Base-by-base conservation (phyloP, 2,888 invertebrate genomes). In the Melanchra persicariae region DNA sequence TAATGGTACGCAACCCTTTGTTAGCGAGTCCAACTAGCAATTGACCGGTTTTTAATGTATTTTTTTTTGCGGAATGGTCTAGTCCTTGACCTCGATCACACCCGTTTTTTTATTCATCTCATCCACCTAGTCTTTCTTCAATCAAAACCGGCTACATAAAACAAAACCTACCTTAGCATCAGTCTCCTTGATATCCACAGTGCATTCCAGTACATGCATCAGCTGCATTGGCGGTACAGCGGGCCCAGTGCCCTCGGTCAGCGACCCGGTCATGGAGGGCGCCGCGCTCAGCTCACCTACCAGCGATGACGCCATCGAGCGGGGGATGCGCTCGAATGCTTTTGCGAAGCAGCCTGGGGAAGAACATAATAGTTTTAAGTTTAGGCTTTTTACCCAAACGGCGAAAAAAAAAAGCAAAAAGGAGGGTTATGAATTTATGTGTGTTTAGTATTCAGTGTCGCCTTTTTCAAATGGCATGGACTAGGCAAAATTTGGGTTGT, bases 101-200 rank as follows among this genome's bases (percentile, higher is more conserved):
- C n/a, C n/a, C n/a, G n/a, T n/a, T n/a, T n/a, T n/a, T n/a, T n/a
- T n/a, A n/a, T n/a, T n/a, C n/a, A 4, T 30, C 30, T 30, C 2
- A 30, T 30, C 4, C 6, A 6, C 4, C 30, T 6, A 6, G 6
- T 30, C 40, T 47, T 47, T 8, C n/a, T 47, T 47, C 8, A 47
- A n/a, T 47, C 47, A 47, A n/a, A 47, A n/a, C 1, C 6, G 30
- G 43, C 43, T 45, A n/a, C n/a, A n/a, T 45, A 3, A 22, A 49
- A 22, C 3, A 22, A 24, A 4, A 22, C 40, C 24, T 81, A 96
- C 95, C 96, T 98, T 98, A 63, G 98, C 98, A 88, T 99, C 98
- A 59, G 98, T 98, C 94, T 99, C 99, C 90, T 98, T 98, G 79
- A 99, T 98, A 92, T 99, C 99, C 82, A 99, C 96, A 66, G 98